These are phyloP conservation scores for Zaprionus davidi DNA, from an alignment of 1,140 invertebrate genomes.

Conservation along the genomic window DNA sequence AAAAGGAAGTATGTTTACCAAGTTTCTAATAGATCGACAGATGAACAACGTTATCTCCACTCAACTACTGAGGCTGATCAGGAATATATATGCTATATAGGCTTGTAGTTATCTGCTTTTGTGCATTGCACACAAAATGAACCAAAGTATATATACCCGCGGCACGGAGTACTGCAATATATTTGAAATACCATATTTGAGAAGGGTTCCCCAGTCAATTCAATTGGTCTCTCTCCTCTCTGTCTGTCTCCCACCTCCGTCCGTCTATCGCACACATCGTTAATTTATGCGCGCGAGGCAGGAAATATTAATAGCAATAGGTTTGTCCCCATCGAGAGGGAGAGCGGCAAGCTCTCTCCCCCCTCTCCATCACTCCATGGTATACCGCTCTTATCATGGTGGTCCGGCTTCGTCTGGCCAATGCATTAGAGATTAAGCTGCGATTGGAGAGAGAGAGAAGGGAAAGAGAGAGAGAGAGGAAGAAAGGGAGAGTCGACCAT, in stretches of 20 bases:
- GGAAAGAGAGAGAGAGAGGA: not conserved
- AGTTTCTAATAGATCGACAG: not conserved
- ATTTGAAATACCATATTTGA: constrained; percentile 39
- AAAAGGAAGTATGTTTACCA: not conserved
- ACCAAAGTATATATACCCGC: too few species aligned
- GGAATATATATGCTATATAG: not conserved
- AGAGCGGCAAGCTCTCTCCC: constrained; percentile 22
- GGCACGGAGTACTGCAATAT: not conserved
- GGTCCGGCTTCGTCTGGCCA: constrained; percentile 30
- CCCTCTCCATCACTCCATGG: not conserved
- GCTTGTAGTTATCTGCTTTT: not conserved
- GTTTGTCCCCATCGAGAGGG: constrained; percentile 12
- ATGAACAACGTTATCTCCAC: too few species aligned
- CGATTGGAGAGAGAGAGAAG: not conserved
- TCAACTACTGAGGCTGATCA: too few species aligned
- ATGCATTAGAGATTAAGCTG: constrained; percentile 43
- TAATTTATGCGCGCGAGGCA: constrained; percentile 79
- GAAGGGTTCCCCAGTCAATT: constrained; percentile 58
- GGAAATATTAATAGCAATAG: constrained; percentile 77
- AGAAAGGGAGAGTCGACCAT: constrained; percentile 20
- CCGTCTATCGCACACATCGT: constrained; percentile 27
- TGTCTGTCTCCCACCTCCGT: not conserved
- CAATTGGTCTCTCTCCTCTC: constrained; percentile 13
- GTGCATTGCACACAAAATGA: not conserved
- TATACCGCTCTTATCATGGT: constrained; percentile 16